A percentile compares a stretch with the other conserved stretches of the same genome.
phyloP scores from a whole-genome alignment of 2,797 vertebrate species.

The Glossophaga mutica region DNA sequence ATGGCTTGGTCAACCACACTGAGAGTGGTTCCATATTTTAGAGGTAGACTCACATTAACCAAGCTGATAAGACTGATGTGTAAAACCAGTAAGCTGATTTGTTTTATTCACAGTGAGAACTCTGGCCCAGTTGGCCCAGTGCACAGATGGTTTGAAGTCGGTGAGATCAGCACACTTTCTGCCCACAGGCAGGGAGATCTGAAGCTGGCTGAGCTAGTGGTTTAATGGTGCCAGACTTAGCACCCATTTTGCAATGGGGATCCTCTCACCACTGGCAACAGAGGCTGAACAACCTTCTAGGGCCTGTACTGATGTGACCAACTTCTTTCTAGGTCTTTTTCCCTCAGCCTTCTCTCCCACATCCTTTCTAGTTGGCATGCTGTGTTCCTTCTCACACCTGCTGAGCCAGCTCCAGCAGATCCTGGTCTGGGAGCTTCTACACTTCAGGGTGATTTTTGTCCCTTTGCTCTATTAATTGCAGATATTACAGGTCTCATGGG shows the following conservation, averaged over 20 bases:
- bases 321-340: background rate
- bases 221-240: background rate
- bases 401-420: too few species aligned
- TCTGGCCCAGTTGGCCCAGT: background rate
- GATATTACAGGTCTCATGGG: too few species aligned
- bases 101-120: background rate
- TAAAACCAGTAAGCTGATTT: too few species aligned
- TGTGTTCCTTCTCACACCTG: background rate
- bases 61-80: background rate
- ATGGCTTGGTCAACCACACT: background rate
- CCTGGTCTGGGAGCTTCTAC: background rate
- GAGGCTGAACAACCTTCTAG: background rate
- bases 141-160: background rate
- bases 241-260: background rate
- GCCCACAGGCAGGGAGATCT: too few species aligned
- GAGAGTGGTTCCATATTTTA: background rate
- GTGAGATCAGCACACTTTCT: fast-evolving
- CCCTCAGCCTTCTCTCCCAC: fast-evolving
- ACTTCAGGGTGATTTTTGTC: background rate
- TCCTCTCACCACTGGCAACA: background rate
- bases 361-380: fast-evolving
- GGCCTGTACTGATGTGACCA: fast-evolving
- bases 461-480: background rate
- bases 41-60: background rate
- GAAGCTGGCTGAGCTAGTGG: background rate